A percentile compares a stretch with the other conserved stretches of the same genome.
These are phyloP conservation scores for Scelioninae gen. 2 DNA, from an alignment of 2,888 invertebrate species.

Conservation along the genomic window DNA sequence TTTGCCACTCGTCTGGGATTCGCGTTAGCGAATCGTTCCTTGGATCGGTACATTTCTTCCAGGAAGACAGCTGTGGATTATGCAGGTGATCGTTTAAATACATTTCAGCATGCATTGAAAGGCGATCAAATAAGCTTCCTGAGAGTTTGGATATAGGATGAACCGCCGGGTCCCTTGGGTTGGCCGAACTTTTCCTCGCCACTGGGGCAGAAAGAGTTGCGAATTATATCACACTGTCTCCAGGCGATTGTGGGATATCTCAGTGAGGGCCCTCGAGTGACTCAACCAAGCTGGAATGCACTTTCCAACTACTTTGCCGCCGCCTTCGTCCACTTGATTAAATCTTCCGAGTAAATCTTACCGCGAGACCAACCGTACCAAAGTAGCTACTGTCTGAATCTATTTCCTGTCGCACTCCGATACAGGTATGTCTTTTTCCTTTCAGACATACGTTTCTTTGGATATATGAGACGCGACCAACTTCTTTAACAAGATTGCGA, in stretches of 20 bases:
- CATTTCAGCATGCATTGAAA: conserved; percentile 8
- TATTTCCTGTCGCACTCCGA: conserved; percentile 31
- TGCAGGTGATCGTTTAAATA: conserved; percentile 9
- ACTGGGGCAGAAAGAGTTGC: conserved; percentile 33
- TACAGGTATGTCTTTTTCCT: conserved; percentile 23
- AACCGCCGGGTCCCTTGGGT: conserved; percentile 20
- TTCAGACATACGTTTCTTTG: conserved; percentile 22
- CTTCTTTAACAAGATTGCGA: conserved; percentile 44
- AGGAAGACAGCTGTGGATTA: conserved; percentile 3
- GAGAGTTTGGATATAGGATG: conserved; percentile 30
- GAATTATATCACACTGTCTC: conserved; percentile 55
- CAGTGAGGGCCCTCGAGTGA: conserved; percentile 49
- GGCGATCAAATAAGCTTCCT: conserved; percentile 15
- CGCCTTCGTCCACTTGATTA: conserved; percentile 60
- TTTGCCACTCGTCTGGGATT: conserved; percentile 18
- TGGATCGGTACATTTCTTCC: background rate
- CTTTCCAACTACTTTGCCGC: conserved; percentile 56
- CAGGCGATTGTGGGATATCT: conserved; percentile 56
- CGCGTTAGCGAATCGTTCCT: background rate
- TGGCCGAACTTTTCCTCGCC: conserved; percentile 34
- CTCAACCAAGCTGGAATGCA: conserved; percentile 49
- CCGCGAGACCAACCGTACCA: conserved; percentile 46
- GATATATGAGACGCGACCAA: conserved; percentile 42
- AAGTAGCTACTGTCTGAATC: conserved; percentile 44
- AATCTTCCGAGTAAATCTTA: conserved; percentile 59